Evolutionary conservation across 2,888 invertebrate genomes (phyloP).

Genomic region (Agapetus fuscipes): DNA sequence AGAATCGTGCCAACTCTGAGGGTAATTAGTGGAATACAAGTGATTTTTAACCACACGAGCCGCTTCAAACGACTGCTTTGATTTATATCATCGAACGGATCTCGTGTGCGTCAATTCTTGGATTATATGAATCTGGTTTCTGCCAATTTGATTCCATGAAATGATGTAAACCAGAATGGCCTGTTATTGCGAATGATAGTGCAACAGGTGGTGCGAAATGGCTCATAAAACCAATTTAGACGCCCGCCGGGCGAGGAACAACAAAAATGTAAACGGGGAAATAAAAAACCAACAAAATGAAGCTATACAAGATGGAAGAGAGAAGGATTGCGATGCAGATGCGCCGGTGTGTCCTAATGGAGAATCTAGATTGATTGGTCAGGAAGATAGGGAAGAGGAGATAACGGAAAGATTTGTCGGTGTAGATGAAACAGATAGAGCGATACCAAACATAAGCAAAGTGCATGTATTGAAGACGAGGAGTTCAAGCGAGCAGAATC

Average conservation of each 20-base stretch:
- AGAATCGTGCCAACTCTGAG: too few species aligned
- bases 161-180: not conserved
- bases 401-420: conserved; percentile 41
- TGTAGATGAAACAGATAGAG: conserved; percentile 39
- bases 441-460: conserved; percentile 39
- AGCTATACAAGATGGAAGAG: conserved; percentile 29
- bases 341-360: too few species aligned
- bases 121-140: too few species aligned
- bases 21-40: too few species aligned
- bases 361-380: not conserved
- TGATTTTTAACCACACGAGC: too few species aligned
- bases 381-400: conserved; percentile 34
- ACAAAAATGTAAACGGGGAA: not conserved
- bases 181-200: not conserved
- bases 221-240: conserved; percentile 3
- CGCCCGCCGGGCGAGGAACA: not conserved
- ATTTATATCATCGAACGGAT: too few species aligned
- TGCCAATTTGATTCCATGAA: too few species aligned
- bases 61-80: too few species aligned
- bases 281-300: not conserved
- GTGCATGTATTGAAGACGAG: conserved; percentile 43
- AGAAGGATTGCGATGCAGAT: conserved; percentile 11
- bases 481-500: conserved; percentile 44
- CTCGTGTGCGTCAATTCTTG: too few species aligned
- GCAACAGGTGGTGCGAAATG: not conserved